Conservation (phyloP, 2,797 vertebrate species). For the Zalophus californianus region DNA sequence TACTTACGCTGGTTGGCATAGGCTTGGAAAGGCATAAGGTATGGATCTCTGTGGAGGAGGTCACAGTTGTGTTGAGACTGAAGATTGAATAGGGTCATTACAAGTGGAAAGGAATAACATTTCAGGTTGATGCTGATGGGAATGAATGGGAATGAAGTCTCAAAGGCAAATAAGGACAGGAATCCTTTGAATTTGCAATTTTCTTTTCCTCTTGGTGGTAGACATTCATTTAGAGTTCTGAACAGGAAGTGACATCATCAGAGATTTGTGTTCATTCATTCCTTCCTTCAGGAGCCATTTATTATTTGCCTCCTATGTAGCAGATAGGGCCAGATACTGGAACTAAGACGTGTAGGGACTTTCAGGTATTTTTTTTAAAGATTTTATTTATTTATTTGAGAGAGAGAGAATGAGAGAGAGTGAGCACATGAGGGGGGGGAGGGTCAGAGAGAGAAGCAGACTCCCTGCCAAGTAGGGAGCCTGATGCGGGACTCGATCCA, state of each 20-base stretch:
- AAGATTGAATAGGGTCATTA: not conserved
- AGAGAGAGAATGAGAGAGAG: too few species aligned
- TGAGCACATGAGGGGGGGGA: too few species aligned
- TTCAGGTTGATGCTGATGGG: not conserved
- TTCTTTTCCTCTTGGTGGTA: not conserved
- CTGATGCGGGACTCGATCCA: too few species aligned
- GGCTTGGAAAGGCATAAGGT: not conserved
- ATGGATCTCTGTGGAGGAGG: not conserved
- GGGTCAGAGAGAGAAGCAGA: too few species aligned
- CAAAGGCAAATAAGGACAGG: not conserved
- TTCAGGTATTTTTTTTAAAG: not conserved
- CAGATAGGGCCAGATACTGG: not conserved
- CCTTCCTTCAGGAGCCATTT: not conserved
- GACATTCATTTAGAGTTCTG: not conserved
- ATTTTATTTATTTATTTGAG: too few species aligned
- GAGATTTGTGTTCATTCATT: not conserved
- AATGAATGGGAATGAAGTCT: not conserved
- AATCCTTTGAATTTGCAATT: not conserved
- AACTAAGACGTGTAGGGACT: not conserved
- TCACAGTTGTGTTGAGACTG: not conserved
- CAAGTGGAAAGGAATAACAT: not conserved
- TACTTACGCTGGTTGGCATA: not conserved
- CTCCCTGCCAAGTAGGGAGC: too few species aligned
- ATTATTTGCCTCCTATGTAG: not conserved
- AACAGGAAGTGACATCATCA: not conserved